Conservation (phyloP, 2,113 vertebrate genomes). For the Phaethornis superciliosus region DNA sequence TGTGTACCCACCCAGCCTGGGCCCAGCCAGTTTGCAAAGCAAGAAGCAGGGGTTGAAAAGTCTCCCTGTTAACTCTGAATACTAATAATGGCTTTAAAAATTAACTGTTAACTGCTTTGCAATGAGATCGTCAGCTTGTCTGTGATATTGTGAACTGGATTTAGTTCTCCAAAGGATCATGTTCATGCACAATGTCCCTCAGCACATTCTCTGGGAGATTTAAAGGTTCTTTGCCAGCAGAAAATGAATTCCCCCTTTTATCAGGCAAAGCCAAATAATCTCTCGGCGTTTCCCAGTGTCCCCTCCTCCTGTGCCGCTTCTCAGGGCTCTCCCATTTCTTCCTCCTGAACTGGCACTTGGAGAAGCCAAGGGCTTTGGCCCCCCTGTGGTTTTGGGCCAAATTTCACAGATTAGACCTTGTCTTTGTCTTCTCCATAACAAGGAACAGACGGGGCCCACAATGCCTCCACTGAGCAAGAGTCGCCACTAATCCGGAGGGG, state of each 20-base stretch:
- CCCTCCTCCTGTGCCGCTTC: neutral
- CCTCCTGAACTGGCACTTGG: neutral
- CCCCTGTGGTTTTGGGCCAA: conserved; percentile 39
- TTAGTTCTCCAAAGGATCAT: conserved; percentile 16
- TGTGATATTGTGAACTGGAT: neutral
- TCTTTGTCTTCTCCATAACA: conserved; percentile 17
- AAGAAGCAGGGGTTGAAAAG: neutral
- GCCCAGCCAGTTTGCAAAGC: neutral
- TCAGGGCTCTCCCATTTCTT: conserved; percentile 56
- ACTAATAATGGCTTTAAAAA: neutral
- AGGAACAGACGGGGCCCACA: conserved; percentile 16
- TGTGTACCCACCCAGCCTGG: neutral
- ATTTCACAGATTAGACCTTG: conserved; percentile 55
- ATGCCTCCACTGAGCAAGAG: conserved; percentile 12
- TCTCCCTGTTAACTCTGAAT: neutral
- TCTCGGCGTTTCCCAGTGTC: neutral
- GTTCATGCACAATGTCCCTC: conserved; percentile 1
- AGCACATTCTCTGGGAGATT: conserved; percentile 58
- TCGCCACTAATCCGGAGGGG: neutral
- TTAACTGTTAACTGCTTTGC: neutral
- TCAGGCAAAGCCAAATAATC: conserved; percentile 30
- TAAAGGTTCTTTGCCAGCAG: conserved; percentile 46
- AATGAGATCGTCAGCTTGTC: neutral
- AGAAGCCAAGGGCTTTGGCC: conserved; percentile 16
- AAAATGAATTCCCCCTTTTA: conserved; percentile 59